Evolutionary conservation across 2,113 vertebrate genomes (phyloP).

Genomic region (Epinephelus moara): DNA sequence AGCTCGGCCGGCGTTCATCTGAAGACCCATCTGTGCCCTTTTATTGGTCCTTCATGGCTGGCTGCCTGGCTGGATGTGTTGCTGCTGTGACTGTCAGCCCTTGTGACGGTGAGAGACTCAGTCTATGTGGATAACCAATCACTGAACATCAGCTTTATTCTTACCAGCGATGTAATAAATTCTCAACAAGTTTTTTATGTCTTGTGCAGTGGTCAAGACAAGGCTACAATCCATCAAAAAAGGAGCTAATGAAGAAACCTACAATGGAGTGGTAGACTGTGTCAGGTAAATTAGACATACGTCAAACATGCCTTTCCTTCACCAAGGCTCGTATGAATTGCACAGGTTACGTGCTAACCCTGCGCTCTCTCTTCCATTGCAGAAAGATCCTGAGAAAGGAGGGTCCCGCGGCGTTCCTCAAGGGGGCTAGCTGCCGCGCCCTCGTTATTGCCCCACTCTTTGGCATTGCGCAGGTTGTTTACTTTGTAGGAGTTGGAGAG

Average conservation of each 20-base stretch:
- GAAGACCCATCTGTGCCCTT: slow-evolving; percentile 82
- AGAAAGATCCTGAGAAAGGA: slow-evolving; percentile 88
- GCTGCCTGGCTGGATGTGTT: slow-evolving; percentile 82
- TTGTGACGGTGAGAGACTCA: slow-evolving; percentile 84
- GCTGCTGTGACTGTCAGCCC: slow-evolving; percentile 87
- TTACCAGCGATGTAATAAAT: not conserved
- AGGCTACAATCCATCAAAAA: slow-evolving; percentile 87
- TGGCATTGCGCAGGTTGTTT: slow-evolving; percentile 89
- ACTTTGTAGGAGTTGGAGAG: slow-evolving; percentile 87
- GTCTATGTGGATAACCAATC: not conserved
- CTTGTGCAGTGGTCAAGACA: slow-evolving; percentile 86
- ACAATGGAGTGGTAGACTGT: slow-evolving; percentile 87
- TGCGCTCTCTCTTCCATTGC: slow-evolving; percentile 18
- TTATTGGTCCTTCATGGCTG: slow-evolving; percentile 87
- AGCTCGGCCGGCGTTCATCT: slow-evolving; percentile 79
- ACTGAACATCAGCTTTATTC: not conserved
- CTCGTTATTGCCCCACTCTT: slow-evolving; percentile 89
- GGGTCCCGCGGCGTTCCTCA: slow-evolving; percentile 86
- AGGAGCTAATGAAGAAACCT: slow-evolving; percentile 86
- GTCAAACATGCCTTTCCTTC: not conserved
- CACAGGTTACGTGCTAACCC: not conserved
- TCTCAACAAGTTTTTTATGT: not conserved
- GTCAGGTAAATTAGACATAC: slow-evolving; percentile 76
- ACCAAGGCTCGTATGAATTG: not conserved
- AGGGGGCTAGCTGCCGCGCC: slow-evolving; percentile 86